These are phyloP conservation scores for Pollimyrus isidori DNA, from an alignment of 2,113 vertebrate species.

Conservation along the genomic window DNA sequence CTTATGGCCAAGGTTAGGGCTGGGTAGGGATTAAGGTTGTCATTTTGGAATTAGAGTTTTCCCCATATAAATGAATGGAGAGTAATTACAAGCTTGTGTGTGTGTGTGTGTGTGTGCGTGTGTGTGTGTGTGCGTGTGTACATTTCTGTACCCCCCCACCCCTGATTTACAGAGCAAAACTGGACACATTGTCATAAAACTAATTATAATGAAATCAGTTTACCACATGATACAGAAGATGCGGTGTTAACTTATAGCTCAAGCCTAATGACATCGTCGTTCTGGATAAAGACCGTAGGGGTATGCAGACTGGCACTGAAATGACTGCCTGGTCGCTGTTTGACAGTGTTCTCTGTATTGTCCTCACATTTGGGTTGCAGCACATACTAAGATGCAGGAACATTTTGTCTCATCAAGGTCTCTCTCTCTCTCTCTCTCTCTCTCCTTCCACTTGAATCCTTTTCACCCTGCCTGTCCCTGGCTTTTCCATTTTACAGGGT, in stretches of 20 bases:
- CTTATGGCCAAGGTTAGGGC: not conserved
- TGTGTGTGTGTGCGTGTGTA: not conserved
- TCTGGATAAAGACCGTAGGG: not conserved
- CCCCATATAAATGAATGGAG: not conserved
- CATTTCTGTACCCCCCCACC: not conserved
- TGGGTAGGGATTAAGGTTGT: not conserved
- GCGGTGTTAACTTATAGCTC: not conserved
- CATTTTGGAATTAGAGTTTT: not conserved
- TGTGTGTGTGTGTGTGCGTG: not conserved
- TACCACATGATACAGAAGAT: not conserved
- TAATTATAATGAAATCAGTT: not conserved
- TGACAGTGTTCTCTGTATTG: not conserved
- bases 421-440: not conserved
- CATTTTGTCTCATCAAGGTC: not conserved
- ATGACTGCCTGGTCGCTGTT: not conserved
- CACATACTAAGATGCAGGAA: not conserved
- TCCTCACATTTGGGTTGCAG: not conserved
- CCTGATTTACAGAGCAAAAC: not conserved
- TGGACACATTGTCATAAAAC: not conserved
- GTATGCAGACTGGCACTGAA: not conserved
- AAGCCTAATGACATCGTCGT: not conserved
- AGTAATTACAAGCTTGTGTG: not conserved
- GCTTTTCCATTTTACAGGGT: not conserved
- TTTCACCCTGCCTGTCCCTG: not conserved
- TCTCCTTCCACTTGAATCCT: not conserved